phyloP scores from a whole-genome alignment of 2,888 invertebrate species.

The Metallyticus violacea region DNA sequence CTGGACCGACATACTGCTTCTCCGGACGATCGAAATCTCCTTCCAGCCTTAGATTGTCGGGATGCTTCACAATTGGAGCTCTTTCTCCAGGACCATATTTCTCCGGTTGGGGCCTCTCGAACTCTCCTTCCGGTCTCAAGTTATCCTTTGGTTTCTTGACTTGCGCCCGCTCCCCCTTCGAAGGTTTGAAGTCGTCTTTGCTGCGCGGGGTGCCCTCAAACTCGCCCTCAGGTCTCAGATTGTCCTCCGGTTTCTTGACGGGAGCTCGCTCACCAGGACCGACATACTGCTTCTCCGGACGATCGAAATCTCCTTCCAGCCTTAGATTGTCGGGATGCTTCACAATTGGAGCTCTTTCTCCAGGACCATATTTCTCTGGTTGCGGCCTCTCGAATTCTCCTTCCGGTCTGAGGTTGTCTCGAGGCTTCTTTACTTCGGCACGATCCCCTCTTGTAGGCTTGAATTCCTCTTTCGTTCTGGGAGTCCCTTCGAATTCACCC shows the following conservation, averaged over 20 bases:
- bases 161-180: slow-evolving; percentile 53
- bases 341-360: slow-evolving; percentile 40
- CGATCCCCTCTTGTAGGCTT: slow-evolving; percentile 36
- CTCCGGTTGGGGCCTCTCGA: slow-evolving; percentile 38
- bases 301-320: slow-evolving; percentile 51
- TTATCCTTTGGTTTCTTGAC: slow-evolving; percentile 56
- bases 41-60: slow-evolving; percentile 55
- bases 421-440: slow-evolving; percentile 32
- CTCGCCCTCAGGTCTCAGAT: slow-evolving; percentile 46
- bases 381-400: slow-evolving; percentile 50
- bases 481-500: slow-evolving; percentile 40
- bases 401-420: slow-evolving; percentile 56
- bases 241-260: slow-evolving; percentile 44
- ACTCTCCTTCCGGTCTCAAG: slow-evolving; percentile 49
- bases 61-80: slow-evolving; percentile 57
- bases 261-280: slow-evolving; percentile 35
- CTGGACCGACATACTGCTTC: slow-evolving; percentile 50
- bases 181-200: slow-evolving; percentile 45
- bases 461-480: not conserved
- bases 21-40: slow-evolving; percentile 47
- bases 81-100: slow-evolving; percentile 56
- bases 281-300: slow-evolving; percentile 44
- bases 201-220: slow-evolving; percentile 43
- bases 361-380: slow-evolving; percentile 45
- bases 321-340: slow-evolving; percentile 51